Evolutionary conservation across 2,888 invertebrate genomes (phyloP).

Genomic region (Xestia rhomboidea): DNA sequence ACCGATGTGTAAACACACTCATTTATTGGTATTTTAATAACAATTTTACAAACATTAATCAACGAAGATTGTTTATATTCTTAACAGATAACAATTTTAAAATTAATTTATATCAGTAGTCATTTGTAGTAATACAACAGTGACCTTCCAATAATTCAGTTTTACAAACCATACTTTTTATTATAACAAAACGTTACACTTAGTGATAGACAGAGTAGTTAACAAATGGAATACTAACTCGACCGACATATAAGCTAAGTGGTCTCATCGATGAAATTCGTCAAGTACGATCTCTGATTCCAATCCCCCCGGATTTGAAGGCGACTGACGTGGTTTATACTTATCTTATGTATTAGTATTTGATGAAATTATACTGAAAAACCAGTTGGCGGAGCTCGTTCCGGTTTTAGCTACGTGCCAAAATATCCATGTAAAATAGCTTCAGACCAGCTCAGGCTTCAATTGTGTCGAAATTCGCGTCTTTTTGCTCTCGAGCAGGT

Average conservation of each 20-base stretch:
- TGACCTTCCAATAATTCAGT: constrained; percentile 13
- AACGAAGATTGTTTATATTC: constrained; percentile 10
- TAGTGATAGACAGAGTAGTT: not conserved
- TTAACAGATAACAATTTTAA: constrained; percentile 21
- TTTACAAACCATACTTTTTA: not conserved
- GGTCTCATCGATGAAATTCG: not conserved
- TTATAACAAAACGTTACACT: constrained; percentile 1
- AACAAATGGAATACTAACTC: constrained; percentile 25
- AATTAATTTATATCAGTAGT: not conserved
- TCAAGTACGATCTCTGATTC: not conserved
- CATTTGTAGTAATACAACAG: not conserved
- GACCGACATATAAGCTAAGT: not conserved
- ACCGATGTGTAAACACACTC: not conserved
- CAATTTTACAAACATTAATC: constrained; percentile 16
- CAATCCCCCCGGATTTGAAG: no score
- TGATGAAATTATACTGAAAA: no score
- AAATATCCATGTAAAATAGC: no score
- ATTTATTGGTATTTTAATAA: not conserved
- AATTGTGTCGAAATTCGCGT: no score
- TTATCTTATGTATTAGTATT: no score
- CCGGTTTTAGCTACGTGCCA: no score
- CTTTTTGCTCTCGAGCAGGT: no score
- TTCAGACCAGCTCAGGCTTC: no score
- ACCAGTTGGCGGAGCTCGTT: no score
- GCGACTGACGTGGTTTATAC: no score